Base-by-base conservation (phyloP, 2,888 invertebrate species). In the Steinernema carpocapsae region DNA sequence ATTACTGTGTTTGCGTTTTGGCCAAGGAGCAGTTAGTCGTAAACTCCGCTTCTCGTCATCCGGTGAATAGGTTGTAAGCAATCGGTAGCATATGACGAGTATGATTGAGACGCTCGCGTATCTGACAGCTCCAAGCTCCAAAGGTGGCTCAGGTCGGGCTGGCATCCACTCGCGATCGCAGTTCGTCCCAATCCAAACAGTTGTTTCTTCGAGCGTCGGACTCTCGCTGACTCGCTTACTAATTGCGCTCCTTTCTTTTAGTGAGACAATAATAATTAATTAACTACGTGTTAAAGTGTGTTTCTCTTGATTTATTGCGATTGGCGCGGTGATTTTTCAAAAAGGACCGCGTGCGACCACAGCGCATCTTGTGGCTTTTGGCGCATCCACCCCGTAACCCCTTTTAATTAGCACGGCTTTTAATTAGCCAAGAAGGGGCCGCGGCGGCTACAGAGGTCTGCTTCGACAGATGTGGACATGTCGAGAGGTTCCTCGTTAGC, bases 1-100 rank as follows among this genome's bases (percentile, higher is more conserved):
- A 64, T 64, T 64, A 64, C 14, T 6, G 32, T 64, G 32, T 64
- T 64, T 64, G 64, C 64, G 64, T 12, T 32, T 17, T 17, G 64
- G 56, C 17, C 29, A 26, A 29, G 32, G 24, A n/a, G n/a, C n/a
- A n/a, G n/a, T n/a, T 32, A 26, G 64, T 64, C 64, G 64, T 64
- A 64, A 64, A 32, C 3, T 32, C 64, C 29, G 10, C 32, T 32
- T 19, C 29, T 32, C 64, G 17, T 32, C 64, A 64, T 17, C 64
- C 64, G 64, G 64, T 64, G 32, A 64, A 64, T 64, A 64, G 64
- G 64, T 64, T 64, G 64, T 64, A 64, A 64, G 64, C 64, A 64
- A 32, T 64, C n/a, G 64, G 32, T 64, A 29, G 64, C 64, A 64
- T 64, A 64, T 64, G 64, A 64, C 64, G 64, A 64, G 64, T 64